Evolutionary conservation across 2,888 invertebrate species (phyloP), one percentile per base, ranked within the genome.

Genomic region (Lucinisca nassula): DNA sequence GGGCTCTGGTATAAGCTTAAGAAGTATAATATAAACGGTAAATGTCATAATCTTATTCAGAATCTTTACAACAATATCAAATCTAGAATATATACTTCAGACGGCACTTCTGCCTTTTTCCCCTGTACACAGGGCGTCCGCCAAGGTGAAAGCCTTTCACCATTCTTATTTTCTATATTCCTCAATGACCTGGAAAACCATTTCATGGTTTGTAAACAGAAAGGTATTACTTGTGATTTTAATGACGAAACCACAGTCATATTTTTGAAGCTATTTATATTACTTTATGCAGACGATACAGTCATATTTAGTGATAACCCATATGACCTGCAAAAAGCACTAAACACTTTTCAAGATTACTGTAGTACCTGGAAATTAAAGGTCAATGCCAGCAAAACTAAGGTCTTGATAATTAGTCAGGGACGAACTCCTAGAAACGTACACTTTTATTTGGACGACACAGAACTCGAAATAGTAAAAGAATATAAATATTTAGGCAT

Each of bases 251-350:
- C 32, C 1, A 67, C 74, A 8, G 3, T 51, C 14, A 58, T 45
- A 27, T 79, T 45, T 45, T 17, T 78, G 0, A 67, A 73, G 45
- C 30, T 81, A 8, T 78, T 81, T 17, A 27, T 78, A 0, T 51
- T 84, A 12, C 27, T 85, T 40, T 85, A 73, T 51, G 85, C 85
- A 17, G 85, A 85, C 58, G 80, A 85, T 51, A 85, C 81, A 17
- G 73, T 85, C 1, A n/a, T 85, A 1, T 55, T 86, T 30, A 32
- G 79, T 30, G 82, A 82, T 12, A 51, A 49, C 35, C 12, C 30
- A 12, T 17, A 74, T 0, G 51, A 38, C 2, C 73, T 82, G 30
- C 82, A 82, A 55, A 61, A 27, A 10, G 32, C 38, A 4, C n/a
- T 82, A 32, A 67, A 86, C 45, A 27, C 3, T 32, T 86, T 79